Percentiles rank a stretch among this genome's conserved stretches.
These are phyloP conservation scores for Drosophila paracracens DNA, from an alignment of 2,888 invertebrate species.

Conservation along the genomic window DNA sequence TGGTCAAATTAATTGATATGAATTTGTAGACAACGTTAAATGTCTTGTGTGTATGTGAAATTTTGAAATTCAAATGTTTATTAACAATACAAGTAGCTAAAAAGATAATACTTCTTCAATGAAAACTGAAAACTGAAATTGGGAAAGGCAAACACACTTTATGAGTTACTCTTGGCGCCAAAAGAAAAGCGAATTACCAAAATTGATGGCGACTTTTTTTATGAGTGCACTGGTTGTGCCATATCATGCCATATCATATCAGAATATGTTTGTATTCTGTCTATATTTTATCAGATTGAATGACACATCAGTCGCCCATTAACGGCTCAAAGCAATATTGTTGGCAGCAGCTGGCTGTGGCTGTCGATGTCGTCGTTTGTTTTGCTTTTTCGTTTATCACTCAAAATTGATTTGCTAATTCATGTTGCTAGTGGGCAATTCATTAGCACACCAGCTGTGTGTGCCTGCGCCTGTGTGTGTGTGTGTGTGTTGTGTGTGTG, in stretches of 20 bases:
- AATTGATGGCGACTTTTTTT: not conserved
- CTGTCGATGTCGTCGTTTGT: not conserved
- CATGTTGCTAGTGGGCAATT: conserved; percentile 56
- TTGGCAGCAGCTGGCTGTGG: conserved; percentile 24
- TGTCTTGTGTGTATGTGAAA: not conserved
- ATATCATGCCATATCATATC: not conserved
- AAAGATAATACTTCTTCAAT: not conserved
- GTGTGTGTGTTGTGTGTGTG: conserved; percentile 31
- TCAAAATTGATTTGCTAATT: conserved; percentile 72
- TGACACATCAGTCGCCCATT: conserved; percentile 47
- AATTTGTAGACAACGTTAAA: not conserved
- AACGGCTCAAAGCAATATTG: conserved; percentile 31
- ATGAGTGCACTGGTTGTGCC: not conserved
- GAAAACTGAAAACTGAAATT: not conserved
- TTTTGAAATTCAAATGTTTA: not conserved
- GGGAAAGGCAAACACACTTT: not conserved
- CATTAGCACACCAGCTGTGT: conserved; percentile 63
- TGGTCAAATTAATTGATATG: not conserved
- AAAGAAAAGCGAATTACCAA: not conserved
- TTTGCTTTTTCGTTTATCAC: conserved; percentile 56
- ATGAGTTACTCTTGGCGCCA: not conserved
- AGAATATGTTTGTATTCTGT: conserved; percentile 13
- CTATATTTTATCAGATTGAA: conserved; percentile 40
- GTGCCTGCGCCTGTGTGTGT: conserved; percentile 18
- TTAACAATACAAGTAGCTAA: not conserved